Base-by-base conservation (phyloP, 2,888 invertebrate species). In the Erpobdella octoculata region DNA sequence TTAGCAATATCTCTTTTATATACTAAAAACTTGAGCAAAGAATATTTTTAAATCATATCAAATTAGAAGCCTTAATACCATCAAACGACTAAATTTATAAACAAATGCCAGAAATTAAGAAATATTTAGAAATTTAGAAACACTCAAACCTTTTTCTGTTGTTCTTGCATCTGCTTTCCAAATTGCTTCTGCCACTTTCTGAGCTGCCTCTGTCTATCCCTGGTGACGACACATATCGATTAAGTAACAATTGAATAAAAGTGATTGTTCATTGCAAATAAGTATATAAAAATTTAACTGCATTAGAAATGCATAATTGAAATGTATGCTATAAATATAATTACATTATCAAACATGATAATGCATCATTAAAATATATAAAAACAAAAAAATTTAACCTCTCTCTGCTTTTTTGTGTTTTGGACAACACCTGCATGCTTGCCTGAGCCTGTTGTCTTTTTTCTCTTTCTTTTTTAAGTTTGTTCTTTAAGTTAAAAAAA, bases 131-230 rank as follows among this genome's bases (percentile, higher is more conserved):
- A 62, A 62, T 38, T 37, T 46, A 46, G 15, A 72, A 28, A 33
- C 15, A 21, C 33, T 5, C 71, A n/a, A 33, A 74, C 75, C 75
- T 73, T 76, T 64, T 76, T 76, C 36, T 66, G 65, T 31, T 76
- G 73, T n/a, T 76, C 76, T 68, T 81, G 81, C 78, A 80, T 78
- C 75, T 81, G 80, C 41, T 78, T 83, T 21, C 87, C 87, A 78
- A 86, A 87, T 77, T 88, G 88, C 76, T 88, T 91, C 76, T 92
- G 93, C 89, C 93, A 94, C 78, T 93, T 90, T 82, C 92, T 91
- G 69, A 91, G 82, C 77, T 86, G 82, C 74, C 84, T 81, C 79
- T 85, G 84, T 48, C 85, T 83, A 80, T 86, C 85, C 77, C 85
- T 84, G 75, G 3, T 59, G 21, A n/a, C n/a, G n/a, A n/a, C n/a